Evolutionary conservation across 92 coral and sea anemone genomes (phyloP).

Genomic region (Phenganax marumi): DNA sequence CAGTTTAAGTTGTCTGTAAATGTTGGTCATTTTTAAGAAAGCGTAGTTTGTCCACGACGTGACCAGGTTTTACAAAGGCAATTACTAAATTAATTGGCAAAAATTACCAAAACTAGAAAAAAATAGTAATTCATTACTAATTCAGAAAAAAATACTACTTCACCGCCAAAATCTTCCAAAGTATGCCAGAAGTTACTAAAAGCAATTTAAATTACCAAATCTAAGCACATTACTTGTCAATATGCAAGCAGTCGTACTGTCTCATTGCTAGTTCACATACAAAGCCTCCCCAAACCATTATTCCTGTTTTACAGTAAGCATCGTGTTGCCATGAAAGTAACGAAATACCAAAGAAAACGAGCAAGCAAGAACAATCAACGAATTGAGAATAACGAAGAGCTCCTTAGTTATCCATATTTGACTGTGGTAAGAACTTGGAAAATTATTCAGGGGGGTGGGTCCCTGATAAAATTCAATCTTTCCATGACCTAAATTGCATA

Average conservation of each 20-base stretch:
- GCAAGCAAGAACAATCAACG: constrained; percentile 57
- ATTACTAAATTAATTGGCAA: too few species aligned
- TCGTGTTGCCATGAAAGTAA: constrained; percentile 69
- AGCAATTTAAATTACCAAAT: too few species aligned
- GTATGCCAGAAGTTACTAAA: too few species aligned
- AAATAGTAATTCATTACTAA: too few species aligned
- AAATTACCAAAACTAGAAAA: too few species aligned
- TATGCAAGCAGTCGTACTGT: neutral
- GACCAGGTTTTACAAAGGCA: too few species aligned
- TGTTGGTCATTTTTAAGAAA: too few species aligned
- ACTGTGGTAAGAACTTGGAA: constrained; percentile 60
- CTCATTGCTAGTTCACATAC: neutral
- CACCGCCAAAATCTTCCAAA: too few species aligned
- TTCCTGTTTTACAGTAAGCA: constrained; percentile 61
- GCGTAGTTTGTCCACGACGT: too few species aligned
- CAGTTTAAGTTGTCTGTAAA: too few species aligned
- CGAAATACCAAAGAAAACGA: constrained; percentile 72
- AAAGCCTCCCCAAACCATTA: neutral
- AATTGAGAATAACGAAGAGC: constrained; percentile 60
- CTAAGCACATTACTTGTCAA: too few species aligned
- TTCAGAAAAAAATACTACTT: too few species aligned
- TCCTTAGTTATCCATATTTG: constrained; percentile 64
- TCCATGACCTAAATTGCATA: neutral
- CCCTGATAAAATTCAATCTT: neutral
- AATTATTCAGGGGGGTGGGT: constrained; percentile 1